phyloP scores from a whole-genome alignment of 2,113 vertebrate species.

The Hydrolagus affinis region DNA sequence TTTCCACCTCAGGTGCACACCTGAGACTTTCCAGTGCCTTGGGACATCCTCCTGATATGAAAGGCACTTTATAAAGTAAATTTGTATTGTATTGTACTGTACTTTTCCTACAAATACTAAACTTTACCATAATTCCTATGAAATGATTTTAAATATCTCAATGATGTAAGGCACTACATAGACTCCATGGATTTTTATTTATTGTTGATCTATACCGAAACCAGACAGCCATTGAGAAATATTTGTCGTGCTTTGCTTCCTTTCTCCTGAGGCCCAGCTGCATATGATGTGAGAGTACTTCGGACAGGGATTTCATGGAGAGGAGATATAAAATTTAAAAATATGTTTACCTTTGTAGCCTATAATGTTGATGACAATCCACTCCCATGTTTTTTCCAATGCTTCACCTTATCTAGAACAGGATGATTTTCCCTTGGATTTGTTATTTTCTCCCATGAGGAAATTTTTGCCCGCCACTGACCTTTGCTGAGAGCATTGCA shows the following conservation, averaged over 20 bases:
- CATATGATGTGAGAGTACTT: neutral
- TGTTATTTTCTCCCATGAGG: neutral
- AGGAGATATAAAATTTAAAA: neutral
- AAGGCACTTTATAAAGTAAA: too few relatives aligned
- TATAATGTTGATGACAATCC: neutral
- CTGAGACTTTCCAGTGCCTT: neutral
- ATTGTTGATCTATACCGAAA: too few relatives aligned
- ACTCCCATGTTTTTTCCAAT: neutral
- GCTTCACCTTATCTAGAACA: neutral
- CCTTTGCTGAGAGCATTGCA: neutral
- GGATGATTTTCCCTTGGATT: neutral
- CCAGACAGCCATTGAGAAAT: too few relatives aligned
- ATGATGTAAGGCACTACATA: too few relatives aligned
- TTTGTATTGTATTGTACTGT: too few relatives aligned
- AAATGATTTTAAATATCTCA: too few relatives aligned
- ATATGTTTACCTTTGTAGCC: neutral
- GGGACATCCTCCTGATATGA: too few relatives aligned
- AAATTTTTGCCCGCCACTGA: neutral
- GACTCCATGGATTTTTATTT: too few relatives aligned
- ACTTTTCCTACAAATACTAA: too few relatives aligned
- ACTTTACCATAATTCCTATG: too few relatives aligned
- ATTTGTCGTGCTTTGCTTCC: neutral
- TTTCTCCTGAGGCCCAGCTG: neutral
- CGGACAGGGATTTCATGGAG: neutral
- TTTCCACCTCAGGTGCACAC: neutral